Evolutionary conservation across 2,888 invertebrate genomes (phyloP).

Genomic region (Philereme vetulata): DNA sequence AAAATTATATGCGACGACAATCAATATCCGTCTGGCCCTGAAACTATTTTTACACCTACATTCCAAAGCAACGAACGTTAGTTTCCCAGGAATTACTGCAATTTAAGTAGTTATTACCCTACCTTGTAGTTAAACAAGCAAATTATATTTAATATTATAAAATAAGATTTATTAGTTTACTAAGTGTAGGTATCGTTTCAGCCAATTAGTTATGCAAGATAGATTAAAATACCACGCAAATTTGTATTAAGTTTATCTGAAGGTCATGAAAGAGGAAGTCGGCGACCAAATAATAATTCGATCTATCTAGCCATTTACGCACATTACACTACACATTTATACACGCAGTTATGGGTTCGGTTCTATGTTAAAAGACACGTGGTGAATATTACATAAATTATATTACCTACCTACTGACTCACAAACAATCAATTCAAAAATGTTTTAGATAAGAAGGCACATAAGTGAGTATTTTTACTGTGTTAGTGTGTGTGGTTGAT

Average conservation of each 20-base stretch:
- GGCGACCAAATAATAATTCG: slow-evolving; percentile 19
- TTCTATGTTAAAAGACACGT: not conserved
- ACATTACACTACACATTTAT: not conserved
- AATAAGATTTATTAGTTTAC: not conserved
- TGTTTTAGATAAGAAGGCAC: too few species aligned
- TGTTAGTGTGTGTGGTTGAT: too few species aligned
- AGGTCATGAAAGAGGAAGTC: slow-evolving; percentile 52
- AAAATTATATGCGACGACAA: not conserved
- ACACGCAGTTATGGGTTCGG: not conserved
- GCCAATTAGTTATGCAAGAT: not conserved
- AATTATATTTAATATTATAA: too few species aligned
- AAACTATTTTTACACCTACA: not conserved
- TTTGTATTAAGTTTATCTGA: slow-evolving; percentile 39
- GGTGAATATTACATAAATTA: not conserved
- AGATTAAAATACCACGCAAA: slow-evolving; percentile 16
- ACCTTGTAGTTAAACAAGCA: too few species aligned
- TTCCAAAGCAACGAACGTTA: not conserved
- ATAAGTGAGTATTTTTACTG: too few species aligned
- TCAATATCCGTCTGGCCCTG: not conserved
- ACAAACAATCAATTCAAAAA: not conserved
- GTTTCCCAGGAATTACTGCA: not conserved
- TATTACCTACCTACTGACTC: too few species aligned
- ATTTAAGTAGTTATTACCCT: not conserved
- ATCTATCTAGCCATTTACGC: not conserved
- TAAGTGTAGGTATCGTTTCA: not conserved